Conservation (phyloP, 2,797 vertebrate genomes). For the Sebastes steindachneri region DNA sequence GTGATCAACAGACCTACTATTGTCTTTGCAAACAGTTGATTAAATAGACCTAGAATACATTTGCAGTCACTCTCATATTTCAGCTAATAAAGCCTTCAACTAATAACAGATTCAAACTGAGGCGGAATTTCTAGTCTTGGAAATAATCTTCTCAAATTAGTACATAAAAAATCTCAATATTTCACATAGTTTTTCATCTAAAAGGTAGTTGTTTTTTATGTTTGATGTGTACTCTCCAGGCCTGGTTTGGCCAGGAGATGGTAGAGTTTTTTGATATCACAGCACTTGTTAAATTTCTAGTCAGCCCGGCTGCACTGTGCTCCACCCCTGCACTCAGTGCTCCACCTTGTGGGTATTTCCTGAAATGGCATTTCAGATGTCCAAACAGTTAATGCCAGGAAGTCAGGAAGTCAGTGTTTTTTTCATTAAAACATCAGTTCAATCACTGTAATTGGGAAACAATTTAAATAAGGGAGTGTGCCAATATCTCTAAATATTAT, state of each 20-base stretch:
- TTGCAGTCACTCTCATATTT: not conserved
- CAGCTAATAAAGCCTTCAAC: not conserved
- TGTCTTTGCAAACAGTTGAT: not conserved
- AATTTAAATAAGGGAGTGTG: not conserved
- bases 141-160: not conserved
- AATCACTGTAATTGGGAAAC: not conserved
- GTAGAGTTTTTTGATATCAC: not conserved
- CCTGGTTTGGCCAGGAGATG: not conserved
- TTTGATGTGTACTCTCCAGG: not conserved
- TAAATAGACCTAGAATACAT: not conserved
- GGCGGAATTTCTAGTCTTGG: not conserved
- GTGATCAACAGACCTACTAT: not conserved
- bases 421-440: not conserved
- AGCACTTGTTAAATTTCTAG: not conserved
- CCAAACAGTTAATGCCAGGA: not conserved
- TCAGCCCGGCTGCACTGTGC: not conserved
- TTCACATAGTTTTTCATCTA: not conserved
- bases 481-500: not conserved
- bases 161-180: not conserved
- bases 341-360: constrained; percentile 10
- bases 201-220: not conserved
- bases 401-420: not conserved
- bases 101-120: not conserved
- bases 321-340: not conserved
- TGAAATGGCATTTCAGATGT: not conserved